phyloP scores from a whole-genome alignment of 2,113 vertebrate genomes.

The Indri indri region DNA sequence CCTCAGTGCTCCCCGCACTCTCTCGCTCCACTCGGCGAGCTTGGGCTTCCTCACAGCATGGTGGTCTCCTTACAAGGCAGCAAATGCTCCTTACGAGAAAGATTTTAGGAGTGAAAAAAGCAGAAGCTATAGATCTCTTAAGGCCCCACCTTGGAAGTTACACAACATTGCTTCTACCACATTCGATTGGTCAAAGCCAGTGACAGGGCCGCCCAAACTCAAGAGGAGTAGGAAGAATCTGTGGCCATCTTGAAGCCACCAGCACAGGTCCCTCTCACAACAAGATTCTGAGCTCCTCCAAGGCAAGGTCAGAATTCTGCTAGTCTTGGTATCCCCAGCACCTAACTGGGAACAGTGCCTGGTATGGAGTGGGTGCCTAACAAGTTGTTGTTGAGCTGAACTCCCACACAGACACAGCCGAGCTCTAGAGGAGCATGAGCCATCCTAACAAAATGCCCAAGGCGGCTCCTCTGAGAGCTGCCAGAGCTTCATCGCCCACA shows the following conservation, averaged over 20 bases:
- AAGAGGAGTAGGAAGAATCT: neutral
- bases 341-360: neutral
- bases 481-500: slow-evolving; percentile 28
- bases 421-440: neutral
- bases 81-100: neutral
- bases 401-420: slow-evolving; percentile 30
- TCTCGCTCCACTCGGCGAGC: neutral
- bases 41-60: neutral
- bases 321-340: neutral
- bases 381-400: slow-evolving; percentile 6
- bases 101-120: neutral
- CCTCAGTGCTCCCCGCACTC: neutral
- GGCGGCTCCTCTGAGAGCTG: neutral
- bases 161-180: neutral
- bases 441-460: slow-evolving; percentile 3
- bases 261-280: neutral
- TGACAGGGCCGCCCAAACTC: neutral
- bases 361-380: neutral
- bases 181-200: neutral
- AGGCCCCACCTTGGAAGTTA: neutral
- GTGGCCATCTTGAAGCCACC: neutral
- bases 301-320: neutral
- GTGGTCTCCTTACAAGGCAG: neutral
- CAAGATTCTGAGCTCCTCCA: neutral
- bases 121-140: neutral